A percentile compares a stretch with the other conserved stretches of the same genome.
These are phyloP conservation scores for Phasia obesa DNA, from an alignment of 2,888 invertebrate species.

Conservation along the genomic window DNA sequence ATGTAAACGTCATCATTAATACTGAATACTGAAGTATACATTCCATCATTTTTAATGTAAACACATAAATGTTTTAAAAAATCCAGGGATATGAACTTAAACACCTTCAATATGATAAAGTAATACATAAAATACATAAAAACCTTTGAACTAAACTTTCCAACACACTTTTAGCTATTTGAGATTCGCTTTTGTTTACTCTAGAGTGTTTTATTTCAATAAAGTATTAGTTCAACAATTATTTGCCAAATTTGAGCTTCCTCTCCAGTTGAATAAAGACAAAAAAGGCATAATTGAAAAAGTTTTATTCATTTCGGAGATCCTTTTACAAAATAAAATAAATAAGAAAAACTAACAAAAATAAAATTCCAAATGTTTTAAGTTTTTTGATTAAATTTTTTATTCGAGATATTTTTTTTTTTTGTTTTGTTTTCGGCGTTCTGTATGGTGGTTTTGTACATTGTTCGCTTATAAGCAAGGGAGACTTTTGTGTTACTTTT, in stretches of 20 bases:
- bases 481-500: neutral
- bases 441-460: no score
- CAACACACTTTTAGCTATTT: conserved; percentile 15
- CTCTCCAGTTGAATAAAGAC: conserved; percentile 5
- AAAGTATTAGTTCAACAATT: conserved; percentile 20
- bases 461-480: conserved; percentile 11
- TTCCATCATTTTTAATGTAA: no score
- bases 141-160: conserved; percentile 27
- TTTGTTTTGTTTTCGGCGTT: conserved; percentile 40
- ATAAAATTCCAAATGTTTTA: conserved; percentile 53
- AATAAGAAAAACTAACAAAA: conserved; percentile 13
- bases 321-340: conserved; percentile 47
- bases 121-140: neutral
- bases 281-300: conserved; percentile 61
- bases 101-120: no score
- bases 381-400: conserved; percentile 61
- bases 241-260: neutral
- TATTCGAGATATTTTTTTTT: conserved; percentile 36
- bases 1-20: no score
- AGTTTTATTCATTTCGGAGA: conserved; percentile 68
- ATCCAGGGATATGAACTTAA: no score
- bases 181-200: conserved; percentile 3
- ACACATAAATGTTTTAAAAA: no score
- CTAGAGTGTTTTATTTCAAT: conserved; percentile 34
- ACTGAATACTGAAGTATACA: no score